Percentiles rank a stretch among this genome's conserved stretches.
Evolutionary conservation across 2,797 vertebrate species (phyloP).

Genomic region (Coregonus suidteri): DNA sequence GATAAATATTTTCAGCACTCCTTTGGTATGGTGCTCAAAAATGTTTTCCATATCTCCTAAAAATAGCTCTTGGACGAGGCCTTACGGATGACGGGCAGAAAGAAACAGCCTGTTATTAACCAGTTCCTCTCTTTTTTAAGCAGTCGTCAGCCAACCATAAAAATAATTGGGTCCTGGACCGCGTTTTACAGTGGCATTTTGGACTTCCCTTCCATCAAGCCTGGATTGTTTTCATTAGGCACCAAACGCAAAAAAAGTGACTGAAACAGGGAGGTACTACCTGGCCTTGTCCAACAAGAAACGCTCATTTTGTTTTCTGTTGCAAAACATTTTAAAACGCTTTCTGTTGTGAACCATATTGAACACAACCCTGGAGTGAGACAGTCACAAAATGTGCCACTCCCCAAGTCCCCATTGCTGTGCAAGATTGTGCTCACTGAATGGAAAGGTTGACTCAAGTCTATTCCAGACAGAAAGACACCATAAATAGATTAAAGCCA

Average conservation of each 20-base stretch:
- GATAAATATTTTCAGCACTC: slow-evolving; percentile 17
- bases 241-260: neutral
- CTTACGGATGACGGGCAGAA: slow-evolving; percentile 10
- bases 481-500: slow-evolving; percentile 45
- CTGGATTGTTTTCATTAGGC: too few species aligned
- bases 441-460: slow-evolving; percentile 53
- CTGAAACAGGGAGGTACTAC: neutral
- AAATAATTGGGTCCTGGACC: slow-evolving; percentile 12
- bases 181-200: neutral
- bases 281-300: too few species aligned
- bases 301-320: neutral
- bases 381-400: neutral
- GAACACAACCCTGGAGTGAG: too few species aligned
- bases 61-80: slow-evolving; percentile 54
- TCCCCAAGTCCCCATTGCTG: neutral
- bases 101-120: slow-evolving; percentile 56
- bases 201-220: slow-evolving; percentile 13
- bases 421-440: slow-evolving; percentile 40
- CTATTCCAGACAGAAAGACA: slow-evolving; percentile 42
- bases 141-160: slow-evolving; percentile 17
- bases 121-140: slow-evolving; percentile 43
- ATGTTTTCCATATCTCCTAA: slow-evolving; percentile 47
- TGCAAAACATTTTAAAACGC: neutral
- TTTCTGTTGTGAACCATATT: neutral
- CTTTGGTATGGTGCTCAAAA: slow-evolving; percentile 42